These are phyloP conservation scores for Cyprinus carpio DNA, from an alignment of 2,113 vertebrate genomes.

Conservation along the genomic window DNA sequence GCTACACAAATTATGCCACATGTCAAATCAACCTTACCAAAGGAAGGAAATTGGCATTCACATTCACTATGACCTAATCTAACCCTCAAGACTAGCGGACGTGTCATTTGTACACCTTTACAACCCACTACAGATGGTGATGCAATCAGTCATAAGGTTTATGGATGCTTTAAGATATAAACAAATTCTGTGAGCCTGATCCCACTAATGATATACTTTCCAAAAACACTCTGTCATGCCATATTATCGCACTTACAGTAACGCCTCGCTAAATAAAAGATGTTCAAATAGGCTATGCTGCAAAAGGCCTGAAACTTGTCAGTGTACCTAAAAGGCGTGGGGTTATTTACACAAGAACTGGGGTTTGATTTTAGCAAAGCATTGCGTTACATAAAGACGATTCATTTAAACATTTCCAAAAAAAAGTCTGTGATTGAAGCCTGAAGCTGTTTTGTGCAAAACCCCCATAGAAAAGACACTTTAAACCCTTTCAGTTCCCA, in stretches of 20 bases:
- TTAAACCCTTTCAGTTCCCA: not conserved
- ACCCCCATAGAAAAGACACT: not conserved
- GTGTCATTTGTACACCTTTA: not conserved
- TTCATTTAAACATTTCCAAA: not conserved
- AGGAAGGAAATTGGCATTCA: not conserved
- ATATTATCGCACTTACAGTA: not conserved
- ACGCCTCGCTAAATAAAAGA: not conserved
- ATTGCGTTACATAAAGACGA: not conserved
- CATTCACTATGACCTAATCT: not conserved
- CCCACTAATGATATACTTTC: not conserved
- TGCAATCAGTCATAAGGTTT: not conserved
- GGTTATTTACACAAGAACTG: slow-evolving; percentile 18
- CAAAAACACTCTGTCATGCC: not conserved
- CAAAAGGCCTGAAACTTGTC: not conserved
- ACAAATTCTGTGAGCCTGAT: not conserved
- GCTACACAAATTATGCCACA: not conserved
- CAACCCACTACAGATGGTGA: not conserved
- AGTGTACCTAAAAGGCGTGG: slow-evolving; percentile 2
- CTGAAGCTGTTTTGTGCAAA: too few relatives aligned
- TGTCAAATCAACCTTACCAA: not conserved
- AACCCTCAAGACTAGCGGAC: not conserved
- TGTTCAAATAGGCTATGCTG: not conserved
- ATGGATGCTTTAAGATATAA: not conserved
- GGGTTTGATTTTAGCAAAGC: not conserved
- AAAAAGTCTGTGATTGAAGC: not conserved